Conservation (phyloP, 2,113 vertebrate genomes). For the Gorilla gorilla region DNA sequence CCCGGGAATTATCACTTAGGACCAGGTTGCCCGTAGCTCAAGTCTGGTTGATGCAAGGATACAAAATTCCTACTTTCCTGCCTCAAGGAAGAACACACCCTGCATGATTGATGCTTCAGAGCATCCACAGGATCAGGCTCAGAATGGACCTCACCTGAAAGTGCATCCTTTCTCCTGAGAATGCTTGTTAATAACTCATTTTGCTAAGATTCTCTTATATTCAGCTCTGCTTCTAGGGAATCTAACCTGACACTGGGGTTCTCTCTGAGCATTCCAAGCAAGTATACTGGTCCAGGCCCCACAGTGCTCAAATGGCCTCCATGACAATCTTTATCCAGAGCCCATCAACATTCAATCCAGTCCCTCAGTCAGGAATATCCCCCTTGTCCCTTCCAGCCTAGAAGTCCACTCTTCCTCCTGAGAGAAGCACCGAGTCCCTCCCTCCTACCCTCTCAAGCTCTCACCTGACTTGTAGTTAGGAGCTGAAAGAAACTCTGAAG, state of each 20-base stretch:
- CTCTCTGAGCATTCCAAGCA: background rate
- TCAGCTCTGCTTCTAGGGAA: background rate
- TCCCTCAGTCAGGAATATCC: background rate
- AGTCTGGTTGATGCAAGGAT: background rate
- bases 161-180: background rate
- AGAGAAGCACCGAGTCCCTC: background rate
- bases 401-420: background rate
- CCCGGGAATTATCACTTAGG: background rate
- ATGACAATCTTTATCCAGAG: background rate
- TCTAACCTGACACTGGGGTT: background rate
- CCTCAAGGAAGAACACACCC: background rate
- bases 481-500: slow-evolving; percentile 29
- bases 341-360: background rate
- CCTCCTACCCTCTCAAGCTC: background rate
- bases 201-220: background rate
- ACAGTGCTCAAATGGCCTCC: background rate
- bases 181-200: background rate
- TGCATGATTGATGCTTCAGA: background rate
- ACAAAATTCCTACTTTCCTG: background rate
- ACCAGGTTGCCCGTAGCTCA: background rate
- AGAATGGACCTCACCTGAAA: background rate
- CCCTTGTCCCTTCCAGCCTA: background rate
- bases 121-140: background rate
- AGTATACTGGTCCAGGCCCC: background rate
- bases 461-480: background rate